Conservation (phyloP, 2,113 vertebrate genomes). For the Xiphophorus hellerii region DNA sequence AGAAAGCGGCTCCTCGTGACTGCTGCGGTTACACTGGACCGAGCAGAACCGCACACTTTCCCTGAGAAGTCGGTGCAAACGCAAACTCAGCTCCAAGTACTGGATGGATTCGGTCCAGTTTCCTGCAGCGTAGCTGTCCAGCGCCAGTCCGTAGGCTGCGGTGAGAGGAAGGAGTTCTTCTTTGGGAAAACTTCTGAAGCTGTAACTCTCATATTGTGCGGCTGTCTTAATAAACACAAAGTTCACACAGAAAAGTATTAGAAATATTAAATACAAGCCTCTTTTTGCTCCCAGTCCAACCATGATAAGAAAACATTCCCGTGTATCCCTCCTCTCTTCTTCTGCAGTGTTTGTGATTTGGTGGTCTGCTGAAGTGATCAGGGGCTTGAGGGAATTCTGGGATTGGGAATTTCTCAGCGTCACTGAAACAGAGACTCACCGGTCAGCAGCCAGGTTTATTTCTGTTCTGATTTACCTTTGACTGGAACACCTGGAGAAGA, state of each 20-base stretch:
- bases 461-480: not conserved
- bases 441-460: not conserved
- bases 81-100: slow-evolving; percentile 83
- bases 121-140: slow-evolving; percentile 82
- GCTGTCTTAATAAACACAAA: not conserved
- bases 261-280: not conserved
- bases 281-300: slow-evolving; percentile 13
- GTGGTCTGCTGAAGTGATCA: slow-evolving; percentile 60
- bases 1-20: not conserved
- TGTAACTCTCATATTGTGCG: slow-evolving; percentile 86
- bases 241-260: slow-evolving; percentile 10
- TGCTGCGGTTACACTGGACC: slow-evolving; percentile 71
- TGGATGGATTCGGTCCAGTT: slow-evolving; percentile 83
- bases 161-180: slow-evolving; percentile 83
- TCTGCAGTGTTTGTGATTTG: not conserved
- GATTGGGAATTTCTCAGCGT: slow-evolving; percentile 46
- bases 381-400: slow-evolving; percentile 53
- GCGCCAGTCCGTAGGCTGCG: slow-evolving; percentile 78
- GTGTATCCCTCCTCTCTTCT: not conserved
- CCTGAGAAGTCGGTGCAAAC: slow-evolving; percentile 82
- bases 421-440: not conserved
- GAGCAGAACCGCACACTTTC: slow-evolving; percentile 85
- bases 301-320: slow-evolving; percentile 42
- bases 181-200: slow-evolving; percentile 80
- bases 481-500: not conserved